These are phyloP conservation scores for Penaeus chinensis DNA, from an alignment of 1,140 invertebrate species.

Conservation along the genomic window DNA sequence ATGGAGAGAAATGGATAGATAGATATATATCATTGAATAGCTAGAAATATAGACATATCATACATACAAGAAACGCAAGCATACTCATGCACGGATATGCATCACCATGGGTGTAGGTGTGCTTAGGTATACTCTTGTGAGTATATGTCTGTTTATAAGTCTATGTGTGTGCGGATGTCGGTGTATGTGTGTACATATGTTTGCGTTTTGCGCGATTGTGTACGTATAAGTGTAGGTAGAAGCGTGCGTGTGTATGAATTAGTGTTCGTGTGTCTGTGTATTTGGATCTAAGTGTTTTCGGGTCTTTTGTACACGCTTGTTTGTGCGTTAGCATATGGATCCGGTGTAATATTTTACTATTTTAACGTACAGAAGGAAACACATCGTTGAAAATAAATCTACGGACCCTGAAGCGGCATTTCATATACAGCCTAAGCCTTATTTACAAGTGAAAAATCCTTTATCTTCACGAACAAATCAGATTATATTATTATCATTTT, in stretches of 20 bases:
- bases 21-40: neutral
- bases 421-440: no score
- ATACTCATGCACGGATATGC: neutral
- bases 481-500: no score
- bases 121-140: neutral
- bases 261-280: no score
- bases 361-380: no score
- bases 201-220: neutral
- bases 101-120: neutral
- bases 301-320: neutral
- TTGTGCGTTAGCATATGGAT: neutral
- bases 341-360: neutral
- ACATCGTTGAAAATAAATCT: no score
- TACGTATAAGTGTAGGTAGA: no score
- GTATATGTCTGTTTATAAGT: neutral
- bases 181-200: neutral
- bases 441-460: no score
- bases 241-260: no score
- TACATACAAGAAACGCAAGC: no score
- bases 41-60: neutral
- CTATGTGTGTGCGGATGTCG: neutral
- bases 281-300: no score
- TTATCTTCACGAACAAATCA: no score
- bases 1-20: neutral
- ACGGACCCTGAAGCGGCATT: no score